Conservation (phyloP, 2,797 vertebrate genomes). For the Crypturellus tataupa region DNA sequence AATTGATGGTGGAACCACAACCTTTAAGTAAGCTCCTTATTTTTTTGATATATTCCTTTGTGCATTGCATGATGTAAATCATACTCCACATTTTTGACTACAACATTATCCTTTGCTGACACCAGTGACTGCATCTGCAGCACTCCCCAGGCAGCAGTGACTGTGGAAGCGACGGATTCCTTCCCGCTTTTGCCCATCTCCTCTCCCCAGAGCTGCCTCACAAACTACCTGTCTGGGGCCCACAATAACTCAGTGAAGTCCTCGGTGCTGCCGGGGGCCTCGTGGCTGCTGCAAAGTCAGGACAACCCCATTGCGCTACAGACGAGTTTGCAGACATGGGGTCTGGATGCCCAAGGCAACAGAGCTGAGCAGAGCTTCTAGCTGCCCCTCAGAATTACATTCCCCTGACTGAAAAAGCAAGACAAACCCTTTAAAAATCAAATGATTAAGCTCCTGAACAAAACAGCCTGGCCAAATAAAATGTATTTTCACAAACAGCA, state of each 20-base stretch:
- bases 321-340: background rate
- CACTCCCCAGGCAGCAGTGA: background rate
- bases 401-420: background rate
- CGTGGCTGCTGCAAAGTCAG: background rate
- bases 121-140: background rate
- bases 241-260: fast-evolving
- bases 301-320: background rate
- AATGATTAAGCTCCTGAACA: background rate
- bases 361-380: background rate
- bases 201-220: background rate
- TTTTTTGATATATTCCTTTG: background rate
- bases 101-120: background rate
- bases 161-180: background rate
- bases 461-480: background rate
- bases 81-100: background rate
- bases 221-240: background rate
- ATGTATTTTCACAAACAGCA: background rate
- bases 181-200: background rate
- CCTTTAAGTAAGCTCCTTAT: background rate
- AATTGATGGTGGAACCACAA: background rate
- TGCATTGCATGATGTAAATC: fast-evolving
- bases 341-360: background rate
- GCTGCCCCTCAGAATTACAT: background rate
- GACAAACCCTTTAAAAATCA: background rate
- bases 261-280: background rate